phyloP scores from a whole-genome alignment of 2,113 vertebrate species.

The Eclectus roratus region DNA sequence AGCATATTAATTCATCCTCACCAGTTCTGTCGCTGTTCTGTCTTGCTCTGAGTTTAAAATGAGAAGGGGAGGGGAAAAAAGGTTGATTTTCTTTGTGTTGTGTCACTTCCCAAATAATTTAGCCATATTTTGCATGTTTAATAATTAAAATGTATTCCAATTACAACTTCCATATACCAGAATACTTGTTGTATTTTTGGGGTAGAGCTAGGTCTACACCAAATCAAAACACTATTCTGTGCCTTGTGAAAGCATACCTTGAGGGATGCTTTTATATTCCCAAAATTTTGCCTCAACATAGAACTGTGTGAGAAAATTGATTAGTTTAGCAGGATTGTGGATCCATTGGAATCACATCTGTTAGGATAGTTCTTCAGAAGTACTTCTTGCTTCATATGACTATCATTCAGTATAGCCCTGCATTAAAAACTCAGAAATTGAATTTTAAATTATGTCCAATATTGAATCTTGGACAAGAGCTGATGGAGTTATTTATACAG shows the following conservation, averaged over 20 bases:
- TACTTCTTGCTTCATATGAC: neutral
- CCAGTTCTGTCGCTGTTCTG: neutral
- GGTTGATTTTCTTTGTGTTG: neutral
- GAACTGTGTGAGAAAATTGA: neutral
- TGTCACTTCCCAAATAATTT: neutral
- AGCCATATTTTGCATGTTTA: neutral
- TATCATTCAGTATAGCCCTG: neutral
- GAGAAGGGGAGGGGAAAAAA: neutral
- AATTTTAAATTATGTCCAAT: neutral
- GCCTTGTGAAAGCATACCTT: neutral
- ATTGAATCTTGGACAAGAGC: neutral
- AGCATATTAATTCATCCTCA: slow-evolving; percentile 18
- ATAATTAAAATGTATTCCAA: neutral
- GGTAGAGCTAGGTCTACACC: neutral
- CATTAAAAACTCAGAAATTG: neutral
- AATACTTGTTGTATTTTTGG: neutral
- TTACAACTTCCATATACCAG: neutral
- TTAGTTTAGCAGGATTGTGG: neutral
- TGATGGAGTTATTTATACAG: neutral
- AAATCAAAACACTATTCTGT: neutral
- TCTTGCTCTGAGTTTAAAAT: slow-evolving; percentile 15
- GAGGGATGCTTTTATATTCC: neutral
- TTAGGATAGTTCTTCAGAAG: neutral
- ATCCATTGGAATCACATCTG: neutral
- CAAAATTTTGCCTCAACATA: neutral